Conservation (phyloP, 2,888 invertebrate genomes). For the Amiota mariae region DNA sequence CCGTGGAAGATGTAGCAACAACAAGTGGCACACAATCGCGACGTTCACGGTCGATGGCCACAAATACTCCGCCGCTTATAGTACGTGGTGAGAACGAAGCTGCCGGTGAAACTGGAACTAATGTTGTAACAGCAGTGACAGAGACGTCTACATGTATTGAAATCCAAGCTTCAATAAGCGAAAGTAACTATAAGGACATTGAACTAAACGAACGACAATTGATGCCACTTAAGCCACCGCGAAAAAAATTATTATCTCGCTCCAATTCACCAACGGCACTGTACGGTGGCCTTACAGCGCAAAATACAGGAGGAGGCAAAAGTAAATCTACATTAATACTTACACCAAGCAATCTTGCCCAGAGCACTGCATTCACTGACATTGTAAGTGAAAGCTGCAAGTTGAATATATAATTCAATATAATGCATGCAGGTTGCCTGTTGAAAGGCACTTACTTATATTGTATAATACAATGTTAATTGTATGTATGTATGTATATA, state of each 20-base stretch:
- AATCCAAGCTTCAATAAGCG: constrained; percentile 18
- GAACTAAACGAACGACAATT: constrained; percentile 56
- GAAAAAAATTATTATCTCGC: constrained; percentile 69
- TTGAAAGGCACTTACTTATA: too few relatives aligned
- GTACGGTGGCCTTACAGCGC: constrained; percentile 37
- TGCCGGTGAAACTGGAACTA: background rate
- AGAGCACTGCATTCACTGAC: constrained; percentile 34
- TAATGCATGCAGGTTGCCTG: constrained; percentile 6
- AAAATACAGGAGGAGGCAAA: constrained; percentile 1
- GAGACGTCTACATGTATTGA: constrained; percentile 29
- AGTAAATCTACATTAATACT: background rate
- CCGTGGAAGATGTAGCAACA: constrained; percentile 5
- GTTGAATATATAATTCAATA: too few relatives aligned
- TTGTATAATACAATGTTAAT: too few relatives aligned
- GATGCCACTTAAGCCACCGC: constrained; percentile 69
- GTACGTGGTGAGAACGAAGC: constrained; percentile 54
- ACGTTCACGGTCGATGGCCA: constrained; percentile 68
- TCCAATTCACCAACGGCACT: constrained; percentile 65
- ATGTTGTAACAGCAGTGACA: background rate
- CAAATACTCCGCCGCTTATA: constrained; percentile 68
- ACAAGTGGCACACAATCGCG: constrained; percentile 44
- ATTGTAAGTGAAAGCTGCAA: constrained; percentile 53
- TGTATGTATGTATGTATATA: background rate
- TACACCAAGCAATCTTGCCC: constrained; percentile 8
- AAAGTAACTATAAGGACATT: constrained; percentile 33